Conservation (phyloP, 1,140 invertebrate genomes). For the Cyclina sinensis region DNA sequence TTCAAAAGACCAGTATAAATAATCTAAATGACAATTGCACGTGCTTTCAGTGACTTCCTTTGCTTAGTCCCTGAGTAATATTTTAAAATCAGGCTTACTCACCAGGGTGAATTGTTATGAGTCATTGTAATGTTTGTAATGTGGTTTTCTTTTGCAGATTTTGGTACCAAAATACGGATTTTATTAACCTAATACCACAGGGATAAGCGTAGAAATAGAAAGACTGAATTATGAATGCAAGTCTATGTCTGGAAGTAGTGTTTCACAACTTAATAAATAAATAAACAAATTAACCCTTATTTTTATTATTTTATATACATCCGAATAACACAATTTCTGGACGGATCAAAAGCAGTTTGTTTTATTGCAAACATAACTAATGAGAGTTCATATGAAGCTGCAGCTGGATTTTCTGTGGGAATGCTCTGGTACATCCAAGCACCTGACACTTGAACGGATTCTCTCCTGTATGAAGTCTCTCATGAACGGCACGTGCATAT, state of each 20-base stretch:
- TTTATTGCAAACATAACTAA: background rate
- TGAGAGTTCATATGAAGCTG: conserved; percentile 52
- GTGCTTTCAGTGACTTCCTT: too few relatives aligned
- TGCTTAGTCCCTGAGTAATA: too few relatives aligned
- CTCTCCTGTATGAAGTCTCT: conserved; percentile 11
- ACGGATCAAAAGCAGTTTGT: too few relatives aligned
- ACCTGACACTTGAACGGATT: conserved; percentile 53
- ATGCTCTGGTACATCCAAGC: conserved; percentile 36
- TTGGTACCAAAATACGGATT: background rate
- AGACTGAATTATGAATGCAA: background rate
- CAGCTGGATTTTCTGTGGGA: conserved; percentile 66
- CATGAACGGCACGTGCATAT: conserved; percentile 55
- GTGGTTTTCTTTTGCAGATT: background rate
- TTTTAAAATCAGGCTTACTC: too few relatives aligned
- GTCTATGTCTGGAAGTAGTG: background rate
- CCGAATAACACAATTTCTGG: too few relatives aligned
- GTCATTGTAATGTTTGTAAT: too few relatives aligned
- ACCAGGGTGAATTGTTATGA: too few relatives aligned
- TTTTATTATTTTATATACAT: too few relatives aligned
- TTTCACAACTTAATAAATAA: too few relatives aligned
- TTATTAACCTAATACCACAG: background rate
- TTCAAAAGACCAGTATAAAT: too few relatives aligned
- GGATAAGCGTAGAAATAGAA: background rate
- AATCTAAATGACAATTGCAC: too few relatives aligned
- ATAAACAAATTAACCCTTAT: too few relatives aligned